Evolutionary conservation across 2,113 vertebrate genomes (phyloP).

Genomic region (Rana temporaria): DNA sequence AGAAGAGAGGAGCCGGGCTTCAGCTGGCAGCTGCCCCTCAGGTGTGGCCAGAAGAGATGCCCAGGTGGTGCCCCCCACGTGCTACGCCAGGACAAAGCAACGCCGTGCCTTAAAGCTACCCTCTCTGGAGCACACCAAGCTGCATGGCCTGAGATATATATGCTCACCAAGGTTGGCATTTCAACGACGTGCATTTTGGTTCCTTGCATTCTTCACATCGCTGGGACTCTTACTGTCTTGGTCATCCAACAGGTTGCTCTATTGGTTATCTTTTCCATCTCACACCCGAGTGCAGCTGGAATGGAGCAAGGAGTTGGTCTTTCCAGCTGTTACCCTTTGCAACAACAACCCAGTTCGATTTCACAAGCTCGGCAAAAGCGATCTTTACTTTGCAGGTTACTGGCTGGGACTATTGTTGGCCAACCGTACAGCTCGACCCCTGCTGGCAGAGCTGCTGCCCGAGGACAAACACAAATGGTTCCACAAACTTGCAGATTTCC

Average conservation of each 20-base stretch:
- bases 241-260: slow-evolving; percentile 92
- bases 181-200: slow-evolving; percentile 87
- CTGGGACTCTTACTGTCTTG: slow-evolving; percentile 91
- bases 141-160: slow-evolving; percentile 89
- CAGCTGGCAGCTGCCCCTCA: slow-evolving; percentile 57
- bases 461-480: slow-evolving; percentile 92
- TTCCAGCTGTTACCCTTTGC: slow-evolving; percentile 94
- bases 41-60: slow-evolving; percentile 48
- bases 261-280: slow-evolving; percentile 94
- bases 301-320: slow-evolving; percentile 92
- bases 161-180: slow-evolving; percentile 77
- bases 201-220: slow-evolving; percentile 89
- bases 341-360: slow-evolving; percentile 98
- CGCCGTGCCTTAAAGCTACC: slow-evolving; percentile 67
- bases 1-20: slow-evolving; percentile 57
- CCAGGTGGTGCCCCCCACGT: slow-evolving; percentile 51
- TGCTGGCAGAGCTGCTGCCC: slow-evolving; percentile 88
- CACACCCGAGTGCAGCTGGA: slow-evolving; percentile 90
- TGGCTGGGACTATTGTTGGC: slow-evolving; percentile 92
- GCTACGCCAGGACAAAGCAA: slow-evolving; percentile 56
- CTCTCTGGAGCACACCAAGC: slow-evolving; percentile 78
- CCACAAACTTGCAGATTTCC: slow-evolving; percentile 93
- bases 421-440: slow-evolving; percentile 88
- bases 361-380: slow-evolving; percentile 93
- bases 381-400: slow-evolving; percentile 94